phyloP scores from a whole-genome alignment of 2,888 invertebrate genomes.

The Ethmia dodecea region DNA sequence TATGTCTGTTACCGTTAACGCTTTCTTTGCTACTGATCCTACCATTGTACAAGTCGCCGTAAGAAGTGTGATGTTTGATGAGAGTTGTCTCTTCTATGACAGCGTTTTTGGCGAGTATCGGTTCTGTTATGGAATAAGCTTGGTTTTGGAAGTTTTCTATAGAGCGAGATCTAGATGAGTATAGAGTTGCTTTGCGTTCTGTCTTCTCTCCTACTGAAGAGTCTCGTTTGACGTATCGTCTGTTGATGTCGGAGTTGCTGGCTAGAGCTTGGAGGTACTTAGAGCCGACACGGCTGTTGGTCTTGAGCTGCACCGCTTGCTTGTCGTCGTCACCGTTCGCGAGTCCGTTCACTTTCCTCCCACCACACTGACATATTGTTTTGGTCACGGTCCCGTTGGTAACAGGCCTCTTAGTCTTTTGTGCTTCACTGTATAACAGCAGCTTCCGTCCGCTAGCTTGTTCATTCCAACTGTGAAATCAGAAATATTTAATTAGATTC shows the following conservation, averaged over 20 bases:
- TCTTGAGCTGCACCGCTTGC: constrained; percentile 51
- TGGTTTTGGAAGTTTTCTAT: constrained; percentile 69
- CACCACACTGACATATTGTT: constrained; percentile 60
- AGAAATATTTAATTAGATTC: too few relatives aligned
- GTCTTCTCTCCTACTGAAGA: constrained; percentile 57
- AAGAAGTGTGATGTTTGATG: constrained; percentile 68
- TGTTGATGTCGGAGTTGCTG: constrained; percentile 38
- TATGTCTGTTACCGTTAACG: constrained; percentile 58
- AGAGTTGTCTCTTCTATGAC: constrained; percentile 51
- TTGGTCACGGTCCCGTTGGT: constrained; percentile 60
- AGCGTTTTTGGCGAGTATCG: constrained; percentile 37
- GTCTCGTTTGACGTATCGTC: constrained; percentile 58
- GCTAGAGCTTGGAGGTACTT: constrained; percentile 69
- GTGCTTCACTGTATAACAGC: constrained; percentile 74
- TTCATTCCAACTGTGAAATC: constrained; percentile 71
- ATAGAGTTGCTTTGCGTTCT: constrained; percentile 42
- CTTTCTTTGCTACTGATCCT: constrained; percentile 64
- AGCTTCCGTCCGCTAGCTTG: constrained; percentile 71
- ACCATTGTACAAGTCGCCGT: constrained; percentile 65
- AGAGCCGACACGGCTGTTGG: constrained; percentile 67
- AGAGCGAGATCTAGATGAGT: constrained; percentile 62
- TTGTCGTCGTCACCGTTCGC: constrained; percentile 39
- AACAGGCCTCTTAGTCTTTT: constrained; percentile 70
- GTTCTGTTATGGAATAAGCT: constrained; percentile 40
- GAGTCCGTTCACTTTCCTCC: constrained; percentile 55